A percentile compares a stretch with the other conserved stretches of the same genome.
phyloP scores from a whole-genome alignment of 2,888 invertebrate species.

The Vesta saturnalis region DNA sequence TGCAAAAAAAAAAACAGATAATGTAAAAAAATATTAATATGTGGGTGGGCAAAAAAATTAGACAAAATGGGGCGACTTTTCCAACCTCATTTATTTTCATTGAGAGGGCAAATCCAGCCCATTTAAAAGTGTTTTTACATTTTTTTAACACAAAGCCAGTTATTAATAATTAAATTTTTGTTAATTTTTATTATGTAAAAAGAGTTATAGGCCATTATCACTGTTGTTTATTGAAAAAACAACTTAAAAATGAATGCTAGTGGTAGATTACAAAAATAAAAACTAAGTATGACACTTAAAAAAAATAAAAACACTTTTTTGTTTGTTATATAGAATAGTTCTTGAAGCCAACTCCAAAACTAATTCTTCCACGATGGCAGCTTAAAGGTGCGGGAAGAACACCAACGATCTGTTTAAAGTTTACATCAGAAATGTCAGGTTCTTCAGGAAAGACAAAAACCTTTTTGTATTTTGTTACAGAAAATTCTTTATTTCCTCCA shows the following conservation, averaged over 20 bases:
- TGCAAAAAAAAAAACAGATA: too few species aligned
- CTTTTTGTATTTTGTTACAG: slow-evolving; percentile 3
- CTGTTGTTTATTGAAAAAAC: background rate
- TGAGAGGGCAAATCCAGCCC: background rate
- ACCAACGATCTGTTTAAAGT: slow-evolving; percentile 1
- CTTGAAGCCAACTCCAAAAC: slow-evolving; percentile 5
- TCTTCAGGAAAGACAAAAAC: slow-evolving; percentile 9
- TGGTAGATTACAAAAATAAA: background rate
- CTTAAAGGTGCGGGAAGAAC: slow-evolving; percentile 14
- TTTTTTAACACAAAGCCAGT: slow-evolving; percentile 4
- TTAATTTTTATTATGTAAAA: background rate
- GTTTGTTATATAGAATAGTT: background rate
- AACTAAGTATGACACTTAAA: too few species aligned
- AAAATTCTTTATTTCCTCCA: background rate
- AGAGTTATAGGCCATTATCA: background rate
- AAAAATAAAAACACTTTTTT: background rate
- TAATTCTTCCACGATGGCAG: background rate
- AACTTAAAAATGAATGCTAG: too few species aligned
- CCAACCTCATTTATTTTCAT: background rate
- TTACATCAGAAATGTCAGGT: slow-evolving; percentile 7
- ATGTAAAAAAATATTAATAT: background rate
- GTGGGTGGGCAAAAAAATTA: background rate
- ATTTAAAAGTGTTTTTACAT: background rate
- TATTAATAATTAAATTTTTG: background rate
- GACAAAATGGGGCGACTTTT: background rate